Base-by-base conservation (phyloP, 2,888 invertebrate species). In the Adelphocoris suturalis region DNA sequence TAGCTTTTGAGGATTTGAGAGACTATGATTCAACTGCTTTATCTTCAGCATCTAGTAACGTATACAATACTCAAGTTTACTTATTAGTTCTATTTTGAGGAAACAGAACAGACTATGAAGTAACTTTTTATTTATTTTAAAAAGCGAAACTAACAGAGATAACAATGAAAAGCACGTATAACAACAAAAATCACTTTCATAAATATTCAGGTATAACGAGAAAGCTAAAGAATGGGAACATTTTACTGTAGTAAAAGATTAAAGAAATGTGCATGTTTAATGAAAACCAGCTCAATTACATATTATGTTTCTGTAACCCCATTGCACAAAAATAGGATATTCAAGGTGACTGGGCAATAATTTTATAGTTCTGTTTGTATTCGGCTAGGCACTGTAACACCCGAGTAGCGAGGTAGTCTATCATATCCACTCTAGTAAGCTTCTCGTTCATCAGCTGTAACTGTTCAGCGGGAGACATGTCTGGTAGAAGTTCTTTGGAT, bases 381-480 rank as follows among this genome's bases (percentile, higher is more conserved):
- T 86, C 86, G 19, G 16, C 86, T 11, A 86, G 27, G 47, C 86
- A 86, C 68, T 86, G 68, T 3, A 75, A 68, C 13, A 86, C 86
- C 0, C 86, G 68, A 13, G 68, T 75, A 3, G 86, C 86, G 9
- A 86, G 76, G 19, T 47, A 68, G 48, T 86, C 86, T 16, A 86
- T 86, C 86, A 86, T 86, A 47, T 86, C 86, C 13, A 86, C 75
- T 47, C 86, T 28, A 23, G 55, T 61, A 11, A 86, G 52, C 4
- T 86, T 86, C 14, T 86, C 75, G 27, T 68, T 86, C 86, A 86
- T 86, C 76, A 86, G 28, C 75, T 47, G 48, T 13, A 46, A 47
- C 48, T 68, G 68, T 76, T 86, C 86, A 23, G 28, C 86, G 14
- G 48, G 23, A 27, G 86, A 47, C 76, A 86, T 86, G 0, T 86